A percentile compares a stretch with the other conserved stretches of the same genome.
Evolutionary conservation across 2,113 vertebrate genomes (phyloP).

Genomic region (Phocoena phocoena): DNA sequence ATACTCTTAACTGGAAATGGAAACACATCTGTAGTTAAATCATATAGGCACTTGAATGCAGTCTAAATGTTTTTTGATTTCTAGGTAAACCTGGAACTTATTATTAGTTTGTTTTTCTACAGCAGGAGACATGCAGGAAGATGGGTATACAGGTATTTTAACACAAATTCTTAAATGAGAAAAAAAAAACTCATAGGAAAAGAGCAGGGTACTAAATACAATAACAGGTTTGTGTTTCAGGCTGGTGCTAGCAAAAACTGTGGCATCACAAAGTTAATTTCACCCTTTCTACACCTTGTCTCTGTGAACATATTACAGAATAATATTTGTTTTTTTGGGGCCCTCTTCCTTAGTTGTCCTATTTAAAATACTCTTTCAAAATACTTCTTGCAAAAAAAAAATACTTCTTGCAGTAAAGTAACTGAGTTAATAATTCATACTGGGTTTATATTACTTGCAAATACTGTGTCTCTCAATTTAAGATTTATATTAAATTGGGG

Average conservation of each 20-base stretch:
- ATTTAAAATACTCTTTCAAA: background rate
- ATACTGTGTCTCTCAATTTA: background rate
- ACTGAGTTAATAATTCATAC: background rate
- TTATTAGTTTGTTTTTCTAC: background rate
- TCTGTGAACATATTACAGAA: background rate
- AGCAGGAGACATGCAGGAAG: background rate
- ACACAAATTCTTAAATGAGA: background rate
- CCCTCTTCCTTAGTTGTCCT: background rate
- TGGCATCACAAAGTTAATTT: background rate
- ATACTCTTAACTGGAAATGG: background rate
- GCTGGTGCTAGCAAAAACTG: background rate
- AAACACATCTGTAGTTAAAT: background rate
- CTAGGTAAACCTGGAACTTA: background rate
- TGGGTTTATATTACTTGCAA: background rate
- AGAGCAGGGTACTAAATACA: background rate
- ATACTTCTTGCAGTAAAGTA: background rate
- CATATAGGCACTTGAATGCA: background rate
- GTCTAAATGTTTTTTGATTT: background rate
- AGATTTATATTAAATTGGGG: background rate
- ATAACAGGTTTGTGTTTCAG: background rate
- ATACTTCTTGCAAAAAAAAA: background rate
- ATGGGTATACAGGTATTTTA: background rate
- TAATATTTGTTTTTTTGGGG: background rate
- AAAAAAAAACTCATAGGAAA: background rate
- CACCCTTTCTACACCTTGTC: background rate